These are phyloP conservation scores for Heliconius himera DNA, from an alignment of 1,140 invertebrate species.

Conservation along the genomic window DNA sequence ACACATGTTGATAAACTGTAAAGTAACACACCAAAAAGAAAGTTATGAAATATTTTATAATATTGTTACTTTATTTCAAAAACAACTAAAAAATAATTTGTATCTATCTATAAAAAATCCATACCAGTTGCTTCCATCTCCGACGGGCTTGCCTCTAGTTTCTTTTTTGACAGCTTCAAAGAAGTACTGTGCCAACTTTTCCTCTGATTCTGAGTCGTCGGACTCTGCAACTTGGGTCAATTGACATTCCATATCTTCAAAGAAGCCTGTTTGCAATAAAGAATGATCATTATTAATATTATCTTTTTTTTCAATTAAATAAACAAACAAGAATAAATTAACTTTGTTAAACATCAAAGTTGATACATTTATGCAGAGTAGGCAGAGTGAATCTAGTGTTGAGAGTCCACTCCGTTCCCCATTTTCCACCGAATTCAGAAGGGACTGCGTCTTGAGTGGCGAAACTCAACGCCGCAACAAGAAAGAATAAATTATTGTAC, in stretches of 20 bases:
- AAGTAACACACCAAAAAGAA: background rate
- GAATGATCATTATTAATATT: background rate
- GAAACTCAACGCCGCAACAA: no score
- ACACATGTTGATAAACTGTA: constrained; percentile 63
- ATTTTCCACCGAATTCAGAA: no score
- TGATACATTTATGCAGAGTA: no score
- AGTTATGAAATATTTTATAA: no score
- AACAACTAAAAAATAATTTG: no score
- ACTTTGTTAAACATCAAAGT: no score
- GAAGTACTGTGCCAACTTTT: constrained; percentile 65
- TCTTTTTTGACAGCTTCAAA: constrained; percentile 61
- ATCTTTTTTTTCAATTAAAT: background rate
- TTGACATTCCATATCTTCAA: constrained; percentile 56
- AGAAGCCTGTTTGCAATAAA: constrained; percentile 30
- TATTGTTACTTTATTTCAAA: no score
- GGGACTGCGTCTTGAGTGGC: no score
- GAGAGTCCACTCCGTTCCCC: no score
- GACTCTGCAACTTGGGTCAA: constrained; percentile 63
- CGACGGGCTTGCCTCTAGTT: constrained; percentile 49
- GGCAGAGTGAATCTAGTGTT: no score
- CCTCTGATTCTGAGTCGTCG: constrained; percentile 69
- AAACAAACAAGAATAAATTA: background rate
- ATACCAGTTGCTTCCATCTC: constrained; percentile 45
- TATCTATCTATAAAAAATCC: background rate
- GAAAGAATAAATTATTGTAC: background rate